Percentiles rank a stretch among this genome's conserved stretches.
phyloP scores from a whole-genome alignment of 2,888 invertebrate genomes.

The Aleiodes leptofemur region DNA sequence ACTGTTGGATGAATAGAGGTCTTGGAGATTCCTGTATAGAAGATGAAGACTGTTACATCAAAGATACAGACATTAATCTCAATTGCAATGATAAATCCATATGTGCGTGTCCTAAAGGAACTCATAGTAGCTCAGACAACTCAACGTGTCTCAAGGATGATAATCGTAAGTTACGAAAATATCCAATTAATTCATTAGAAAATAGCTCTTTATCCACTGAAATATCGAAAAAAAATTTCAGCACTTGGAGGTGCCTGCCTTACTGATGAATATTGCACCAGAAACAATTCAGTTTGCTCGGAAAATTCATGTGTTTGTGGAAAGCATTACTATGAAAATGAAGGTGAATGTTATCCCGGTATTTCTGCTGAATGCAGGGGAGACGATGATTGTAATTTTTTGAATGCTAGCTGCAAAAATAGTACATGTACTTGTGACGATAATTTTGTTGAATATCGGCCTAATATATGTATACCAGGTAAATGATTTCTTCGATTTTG shows the following conservation, averaged over 20 bases:
- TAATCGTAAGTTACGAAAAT: slow-evolving; percentile 31
- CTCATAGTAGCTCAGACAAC: slow-evolving; percentile 48
- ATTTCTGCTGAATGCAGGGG: slow-evolving; percentile 54
- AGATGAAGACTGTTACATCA: slow-evolving; percentile 62
- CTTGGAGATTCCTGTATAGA: slow-evolving; percentile 58
- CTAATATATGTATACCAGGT: slow-evolving; percentile 57
- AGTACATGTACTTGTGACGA: slow-evolving; percentile 54
- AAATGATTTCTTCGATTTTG: not conserved
- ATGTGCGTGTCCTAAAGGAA: slow-evolving; percentile 60
- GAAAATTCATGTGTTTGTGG: slow-evolving; percentile 53
- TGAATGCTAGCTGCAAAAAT: slow-evolving; percentile 54
- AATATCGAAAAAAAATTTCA: slow-evolving; percentile 8
- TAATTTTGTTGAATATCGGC: slow-evolving; percentile 44
- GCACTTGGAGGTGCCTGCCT: slow-evolving; percentile 58
- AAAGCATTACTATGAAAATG: slow-evolving; percentile 49
- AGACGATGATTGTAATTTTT: slow-evolving; percentile 48
- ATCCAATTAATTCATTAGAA: no score
- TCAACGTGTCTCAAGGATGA: slow-evolving; percentile 54
- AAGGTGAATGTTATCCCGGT: slow-evolving; percentile 58
- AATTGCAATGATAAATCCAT: slow-evolving; percentile 52
- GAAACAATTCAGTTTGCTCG: slow-evolving; percentile 45
- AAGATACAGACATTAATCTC: slow-evolving; percentile 42
- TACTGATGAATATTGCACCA: slow-evolving; percentile 45
- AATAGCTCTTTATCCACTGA: not conserved
- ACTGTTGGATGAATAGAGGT: slow-evolving; percentile 66